These are phyloP conservation scores for Plusia festucae DNA, from an alignment of 2,888 invertebrate species.

Conservation along the genomic window DNA sequence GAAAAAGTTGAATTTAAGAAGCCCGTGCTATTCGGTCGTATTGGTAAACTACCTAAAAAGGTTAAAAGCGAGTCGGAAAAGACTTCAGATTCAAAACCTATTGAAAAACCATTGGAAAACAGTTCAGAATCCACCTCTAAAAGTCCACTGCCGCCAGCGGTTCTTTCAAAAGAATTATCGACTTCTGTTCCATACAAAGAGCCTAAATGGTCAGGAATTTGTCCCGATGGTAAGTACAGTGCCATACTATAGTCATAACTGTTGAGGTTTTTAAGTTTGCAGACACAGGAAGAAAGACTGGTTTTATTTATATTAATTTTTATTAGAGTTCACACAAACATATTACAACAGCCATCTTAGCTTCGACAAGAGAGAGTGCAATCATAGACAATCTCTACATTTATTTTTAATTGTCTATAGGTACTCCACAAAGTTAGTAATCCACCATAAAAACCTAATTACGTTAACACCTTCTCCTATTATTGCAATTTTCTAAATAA, in stretches of 20 bases:
- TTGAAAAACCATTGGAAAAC: conserved; percentile 48
- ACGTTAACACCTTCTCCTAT: too few species aligned
- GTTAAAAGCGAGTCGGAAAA: conserved; percentile 65
- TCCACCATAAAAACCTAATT: too few species aligned
- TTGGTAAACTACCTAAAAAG: conserved; percentile 87
- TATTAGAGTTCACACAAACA: too few species aligned
- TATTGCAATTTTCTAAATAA: too few species aligned
- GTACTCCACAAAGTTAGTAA: too few species aligned
- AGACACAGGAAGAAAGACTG: too few species aligned
- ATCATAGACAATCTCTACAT: too few species aligned
- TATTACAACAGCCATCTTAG: too few species aligned
- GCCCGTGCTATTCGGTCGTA: conserved; percentile 86
- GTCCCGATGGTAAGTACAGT: conserved; percentile 78
- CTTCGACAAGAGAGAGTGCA: too few species aligned
- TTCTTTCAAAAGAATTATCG: conserved; percentile 75
- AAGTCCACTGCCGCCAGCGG: conserved; percentile 70
- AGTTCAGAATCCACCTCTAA: conserved; percentile 59
- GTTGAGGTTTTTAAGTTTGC: too few species aligned
- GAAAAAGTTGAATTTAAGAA: conserved; percentile 85
- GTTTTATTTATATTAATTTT: too few species aligned
- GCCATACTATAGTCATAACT: background rate
- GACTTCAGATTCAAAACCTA: conserved; percentile 52
- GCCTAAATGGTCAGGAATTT: conserved; percentile 94
- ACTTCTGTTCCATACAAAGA: conserved; percentile 92
- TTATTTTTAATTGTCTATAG: too few species aligned